These are phyloP conservation scores for Mesembrinibis cayennensis DNA, from an alignment of 2,113 vertebrate genomes.

Conservation along the genomic window DNA sequence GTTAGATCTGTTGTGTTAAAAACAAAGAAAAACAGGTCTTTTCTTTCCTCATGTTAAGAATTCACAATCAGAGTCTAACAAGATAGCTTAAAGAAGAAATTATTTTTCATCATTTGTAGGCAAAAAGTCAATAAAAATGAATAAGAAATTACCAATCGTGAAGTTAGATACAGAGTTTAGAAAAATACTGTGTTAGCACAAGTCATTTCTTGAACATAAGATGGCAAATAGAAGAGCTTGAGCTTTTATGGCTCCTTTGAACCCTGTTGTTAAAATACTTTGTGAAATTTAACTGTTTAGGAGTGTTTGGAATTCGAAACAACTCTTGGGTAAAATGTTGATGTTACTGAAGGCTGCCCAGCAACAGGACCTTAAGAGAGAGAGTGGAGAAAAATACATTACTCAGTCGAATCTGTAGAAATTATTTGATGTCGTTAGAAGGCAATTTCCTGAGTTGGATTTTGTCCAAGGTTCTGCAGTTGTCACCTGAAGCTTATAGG, in stretches of 20 bases:
- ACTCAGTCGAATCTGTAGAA: background rate
- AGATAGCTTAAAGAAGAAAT: background rate
- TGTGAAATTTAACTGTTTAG: background rate
- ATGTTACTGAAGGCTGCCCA: background rate
- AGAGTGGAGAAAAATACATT: background rate
- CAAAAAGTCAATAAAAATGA: background rate
- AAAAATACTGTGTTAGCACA: background rate
- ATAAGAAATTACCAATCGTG: background rate
- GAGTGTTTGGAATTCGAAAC: background rate
- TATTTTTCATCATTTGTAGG: background rate
- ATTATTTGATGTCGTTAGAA: constrained; percentile 11
- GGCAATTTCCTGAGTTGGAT: constrained; percentile 37
- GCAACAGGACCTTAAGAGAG: background rate
- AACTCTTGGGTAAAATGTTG: background rate
- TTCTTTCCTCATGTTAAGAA: background rate
- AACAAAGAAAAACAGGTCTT: background rate
- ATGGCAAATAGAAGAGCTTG: background rate
- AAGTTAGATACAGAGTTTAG: background rate
- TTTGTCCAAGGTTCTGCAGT: constrained; percentile 4
- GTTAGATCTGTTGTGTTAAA: background rate
- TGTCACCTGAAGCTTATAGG: constrained; percentile 15
- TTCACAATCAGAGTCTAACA: background rate
- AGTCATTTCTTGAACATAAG: background rate
- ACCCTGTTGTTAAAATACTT: background rate
- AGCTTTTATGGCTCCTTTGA: background rate